Conservation (phyloP, 2,797 vertebrate genomes). For the Peromyscus nudipes region DNA sequence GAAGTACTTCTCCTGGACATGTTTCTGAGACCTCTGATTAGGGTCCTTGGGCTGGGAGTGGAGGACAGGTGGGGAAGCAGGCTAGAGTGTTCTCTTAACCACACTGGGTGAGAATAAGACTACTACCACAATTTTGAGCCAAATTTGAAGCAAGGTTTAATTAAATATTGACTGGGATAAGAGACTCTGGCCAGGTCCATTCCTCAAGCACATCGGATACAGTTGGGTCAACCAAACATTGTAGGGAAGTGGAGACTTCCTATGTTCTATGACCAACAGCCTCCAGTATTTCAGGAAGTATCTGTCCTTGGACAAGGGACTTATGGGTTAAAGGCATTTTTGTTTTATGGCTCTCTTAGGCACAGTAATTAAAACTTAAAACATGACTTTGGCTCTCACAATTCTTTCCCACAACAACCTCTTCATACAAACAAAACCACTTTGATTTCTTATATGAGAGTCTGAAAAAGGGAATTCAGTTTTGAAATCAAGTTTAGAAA, state of each 20-base stretch:
- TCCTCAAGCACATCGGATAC: not conserved
- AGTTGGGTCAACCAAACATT: not conserved
- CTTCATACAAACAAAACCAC: not conserved
- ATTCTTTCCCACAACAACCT: not conserved
- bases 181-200: not conserved
- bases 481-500: slow-evolving; percentile 10
- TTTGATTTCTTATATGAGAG: slow-evolving; percentile 9
- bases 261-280: no score
- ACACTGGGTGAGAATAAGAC: not conserved
- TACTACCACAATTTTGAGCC: not conserved
- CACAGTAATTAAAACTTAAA: not conserved
- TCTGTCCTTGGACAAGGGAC: no score
- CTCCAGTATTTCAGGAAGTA: not conserved
- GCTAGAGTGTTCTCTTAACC: not conserved
- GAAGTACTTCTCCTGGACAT: not conserved
- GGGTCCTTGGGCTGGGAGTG: not conserved
- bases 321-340: not conserved
- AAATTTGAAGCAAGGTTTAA: not conserved
- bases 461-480: not conserved
- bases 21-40: not conserved
- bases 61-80: not conserved
- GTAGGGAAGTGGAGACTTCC: no score
- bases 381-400: not conserved
- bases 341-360: not conserved
- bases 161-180: not conserved